Conservation (phyloP, 2,797 vertebrate species). For the Enteromius viviparus region DNA sequence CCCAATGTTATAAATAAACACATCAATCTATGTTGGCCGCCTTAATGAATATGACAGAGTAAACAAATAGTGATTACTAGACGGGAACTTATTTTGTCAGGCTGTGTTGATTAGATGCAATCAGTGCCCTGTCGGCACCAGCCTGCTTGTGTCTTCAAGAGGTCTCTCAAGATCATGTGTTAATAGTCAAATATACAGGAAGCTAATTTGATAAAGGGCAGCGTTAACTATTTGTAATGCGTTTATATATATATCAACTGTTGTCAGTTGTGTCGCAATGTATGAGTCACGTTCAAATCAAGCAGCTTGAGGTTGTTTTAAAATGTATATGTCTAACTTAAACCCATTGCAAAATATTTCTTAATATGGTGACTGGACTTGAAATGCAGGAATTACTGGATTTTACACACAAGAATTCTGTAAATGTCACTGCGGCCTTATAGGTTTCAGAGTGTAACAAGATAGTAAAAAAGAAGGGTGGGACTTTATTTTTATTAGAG, state of each 20-base stretch:
- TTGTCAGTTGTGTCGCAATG: not conserved
- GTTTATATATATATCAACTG: not conserved
- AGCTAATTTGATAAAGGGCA: not conserved
- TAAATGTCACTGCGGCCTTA: not conserved
- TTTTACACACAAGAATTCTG: not conserved
- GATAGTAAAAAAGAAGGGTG: not conserved
- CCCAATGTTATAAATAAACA: slow-evolving; percentile 38
- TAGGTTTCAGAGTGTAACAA: not conserved
- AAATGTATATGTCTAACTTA: not conserved
- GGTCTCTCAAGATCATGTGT: slow-evolving; percentile 10
- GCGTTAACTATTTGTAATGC: not conserved
- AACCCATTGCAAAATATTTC: not conserved
- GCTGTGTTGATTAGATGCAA: slow-evolving; percentile 30
- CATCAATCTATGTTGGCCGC: slow-evolving; percentile 14
- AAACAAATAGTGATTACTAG: slow-evolving; percentile 41
- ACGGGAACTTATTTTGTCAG: slow-evolving; percentile 15
- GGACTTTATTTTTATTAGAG: not conserved
- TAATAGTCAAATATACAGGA: not conserved
- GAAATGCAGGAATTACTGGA: not conserved
- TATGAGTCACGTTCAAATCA: not conserved
- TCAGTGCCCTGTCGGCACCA: slow-evolving; percentile 14
- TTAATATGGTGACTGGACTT: not conserved
- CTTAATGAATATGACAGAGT: slow-evolving; percentile 46
- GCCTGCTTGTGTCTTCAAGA: slow-evolving; percentile 13
- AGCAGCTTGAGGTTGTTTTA: not conserved